A percentile compares a stretch with the other conserved stretches of the same genome.
phyloP scores from a whole-genome alignment of 2,113 vertebrate genomes.

The Bufo bufo region DNA sequence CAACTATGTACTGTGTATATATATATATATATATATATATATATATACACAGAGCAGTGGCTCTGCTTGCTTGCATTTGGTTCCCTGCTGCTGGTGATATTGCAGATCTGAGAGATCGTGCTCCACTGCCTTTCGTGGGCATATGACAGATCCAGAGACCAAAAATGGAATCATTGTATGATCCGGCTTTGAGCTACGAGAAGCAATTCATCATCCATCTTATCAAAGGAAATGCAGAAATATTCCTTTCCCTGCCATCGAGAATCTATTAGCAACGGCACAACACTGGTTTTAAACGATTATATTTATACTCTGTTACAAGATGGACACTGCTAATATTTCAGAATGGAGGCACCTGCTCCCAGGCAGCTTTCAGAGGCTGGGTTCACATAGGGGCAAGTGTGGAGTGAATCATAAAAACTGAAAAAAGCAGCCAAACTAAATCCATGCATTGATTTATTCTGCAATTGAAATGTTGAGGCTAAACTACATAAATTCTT shows the following conservation, averaged over 20 bases:
- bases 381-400: background rate
- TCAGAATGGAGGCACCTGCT: background rate
- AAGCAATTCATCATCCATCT: slow-evolving; percentile 31
- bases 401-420: background rate
- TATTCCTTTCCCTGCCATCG: slow-evolving; percentile 4
- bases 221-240: slow-evolving; percentile 30
- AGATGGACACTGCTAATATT: background rate
- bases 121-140: slow-evolving; percentile 33
- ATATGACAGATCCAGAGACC: slow-evolving; percentile 37
- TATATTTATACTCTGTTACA: background rate
- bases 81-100: slow-evolving; percentile 16
- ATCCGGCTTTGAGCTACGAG: background rate
- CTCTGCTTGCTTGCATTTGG: slow-evolving; percentile 11
- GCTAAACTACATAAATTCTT: background rate
- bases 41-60: background rate
- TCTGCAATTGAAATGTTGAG: background rate
- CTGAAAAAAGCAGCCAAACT: background rate
- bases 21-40: too few species aligned
- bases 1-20: background rate
- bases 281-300: background rate
- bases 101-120: slow-evolving; percentile 10
- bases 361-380: background rate
- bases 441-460: background rate
- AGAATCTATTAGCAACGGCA: slow-evolving; percentile 24
- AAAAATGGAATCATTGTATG: slow-evolving; percentile 41